Conservation (phyloP, 64 coral and sea anemone species). For the Montipora cactus region DNA sequence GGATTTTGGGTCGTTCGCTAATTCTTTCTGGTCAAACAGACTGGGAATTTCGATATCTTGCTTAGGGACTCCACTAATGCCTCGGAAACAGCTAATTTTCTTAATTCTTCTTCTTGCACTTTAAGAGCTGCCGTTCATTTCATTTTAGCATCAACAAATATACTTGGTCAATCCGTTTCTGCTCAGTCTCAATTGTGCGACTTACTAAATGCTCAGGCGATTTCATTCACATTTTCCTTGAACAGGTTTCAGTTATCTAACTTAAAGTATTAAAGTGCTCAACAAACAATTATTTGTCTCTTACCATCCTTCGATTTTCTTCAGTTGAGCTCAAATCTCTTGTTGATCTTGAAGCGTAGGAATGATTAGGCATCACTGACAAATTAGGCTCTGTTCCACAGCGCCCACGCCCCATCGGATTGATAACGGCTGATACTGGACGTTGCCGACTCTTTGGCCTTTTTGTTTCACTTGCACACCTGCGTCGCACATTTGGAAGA, state of each 20-base stretch:
- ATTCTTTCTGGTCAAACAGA: too few species aligned
- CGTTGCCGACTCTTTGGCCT: not conserved
- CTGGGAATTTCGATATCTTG: too few species aligned
- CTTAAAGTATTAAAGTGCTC: not conserved
- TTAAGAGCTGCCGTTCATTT: too few species aligned
- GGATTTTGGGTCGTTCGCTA: too few species aligned
- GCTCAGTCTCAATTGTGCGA: too few species aligned
- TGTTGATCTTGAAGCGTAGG: not conserved
- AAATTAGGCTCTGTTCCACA: slow-evolving; percentile 40
- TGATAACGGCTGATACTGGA: slow-evolving; percentile 25
- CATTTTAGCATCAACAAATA: too few species aligned
- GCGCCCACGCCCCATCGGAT: slow-evolving; percentile 39
- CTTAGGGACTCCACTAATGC: too few species aligned
- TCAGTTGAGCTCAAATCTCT: slow-evolving; percentile 22
- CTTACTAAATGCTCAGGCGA: too few species aligned
- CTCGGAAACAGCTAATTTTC: too few species aligned
- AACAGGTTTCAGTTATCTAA: not conserved
- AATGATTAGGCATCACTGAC: not conserved
- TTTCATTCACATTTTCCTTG: too few species aligned
- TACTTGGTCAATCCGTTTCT: too few species aligned
- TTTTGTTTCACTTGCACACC: slow-evolving; percentile 48
- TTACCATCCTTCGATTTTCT: slow-evolving; percentile 41
- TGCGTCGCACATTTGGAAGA: not conserved
- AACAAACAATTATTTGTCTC: not conserved
- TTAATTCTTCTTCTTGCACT: too few species aligned